Conservation (phyloP, 2,113 vertebrate genomes). For the Apeltes quadracus region DNA sequence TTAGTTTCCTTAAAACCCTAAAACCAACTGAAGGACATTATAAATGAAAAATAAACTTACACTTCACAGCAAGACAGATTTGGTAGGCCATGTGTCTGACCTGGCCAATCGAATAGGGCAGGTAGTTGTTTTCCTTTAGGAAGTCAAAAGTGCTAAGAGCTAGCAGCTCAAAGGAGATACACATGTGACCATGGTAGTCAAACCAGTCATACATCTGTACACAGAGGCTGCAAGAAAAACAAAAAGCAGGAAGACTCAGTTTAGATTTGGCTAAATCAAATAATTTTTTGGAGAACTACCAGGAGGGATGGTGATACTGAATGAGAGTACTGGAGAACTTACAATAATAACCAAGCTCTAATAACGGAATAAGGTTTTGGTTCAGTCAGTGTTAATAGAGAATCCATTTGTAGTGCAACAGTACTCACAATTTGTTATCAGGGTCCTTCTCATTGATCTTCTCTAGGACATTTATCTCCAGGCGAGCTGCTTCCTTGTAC, state of each 20-base stretch:
- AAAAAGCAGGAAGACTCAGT: not conserved
- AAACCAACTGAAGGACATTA: not conserved
- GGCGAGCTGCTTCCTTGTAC: conserved; percentile 94
- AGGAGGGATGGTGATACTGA: not conserved
- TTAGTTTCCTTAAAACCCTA: not conserved
- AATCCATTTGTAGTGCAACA: not conserved
- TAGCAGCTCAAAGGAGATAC: conserved; percentile 95
- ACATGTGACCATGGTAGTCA: conserved; percentile 98
- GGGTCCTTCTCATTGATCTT: conserved; percentile 96
- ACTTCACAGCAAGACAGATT: conserved; percentile 94
- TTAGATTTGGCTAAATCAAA: not conserved
- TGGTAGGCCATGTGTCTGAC: conserved; percentile 97
- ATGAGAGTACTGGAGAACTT: not conserved
- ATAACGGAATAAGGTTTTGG: not conserved
- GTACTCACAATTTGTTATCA: conserved; percentile 87
- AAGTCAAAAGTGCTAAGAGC: conserved; percentile 99
- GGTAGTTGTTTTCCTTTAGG: conserved; percentile 97
- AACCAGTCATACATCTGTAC: conserved; percentile 99
- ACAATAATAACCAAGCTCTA: not conserved
- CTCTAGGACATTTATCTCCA: conserved; percentile 96
- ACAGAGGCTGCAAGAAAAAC: conserved; percentile 80
- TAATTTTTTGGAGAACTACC: not conserved
- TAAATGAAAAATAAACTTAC: conserved; percentile 81
- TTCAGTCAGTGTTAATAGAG: not conserved
- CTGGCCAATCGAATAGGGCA: conserved; percentile 93